Evolutionary conservation across 1,140 invertebrate species (phyloP).

Genomic region (Drosophila mauritiana): DNA sequence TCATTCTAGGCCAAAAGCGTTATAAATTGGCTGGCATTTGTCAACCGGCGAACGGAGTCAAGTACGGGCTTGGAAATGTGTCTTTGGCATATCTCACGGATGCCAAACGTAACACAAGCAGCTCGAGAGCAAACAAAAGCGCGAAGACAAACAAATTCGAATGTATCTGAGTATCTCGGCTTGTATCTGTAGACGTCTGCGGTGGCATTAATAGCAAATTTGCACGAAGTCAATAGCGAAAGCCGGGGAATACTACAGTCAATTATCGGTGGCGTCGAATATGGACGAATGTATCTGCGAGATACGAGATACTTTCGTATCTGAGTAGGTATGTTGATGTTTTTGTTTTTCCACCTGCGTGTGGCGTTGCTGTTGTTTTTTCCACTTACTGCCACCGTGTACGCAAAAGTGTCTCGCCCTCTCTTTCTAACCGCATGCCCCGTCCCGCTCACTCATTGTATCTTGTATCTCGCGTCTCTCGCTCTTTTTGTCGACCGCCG

Average conservation of each 20-base stretch:
- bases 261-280: constrained; percentile 72
- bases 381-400: constrained; percentile 58
- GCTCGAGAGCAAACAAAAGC: constrained; percentile 45
- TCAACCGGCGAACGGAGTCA: constrained; percentile 38
- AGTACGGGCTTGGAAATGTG: constrained; percentile 42
- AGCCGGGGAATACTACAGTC: constrained; percentile 47
- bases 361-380: constrained; percentile 52
- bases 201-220: constrained; percentile 78
- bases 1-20: constrained; percentile 19
- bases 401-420: constrained; percentile 57
- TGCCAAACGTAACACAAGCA: constrained; percentile 54
- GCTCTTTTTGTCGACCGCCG: constrained; percentile 36
- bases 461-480: constrained; percentile 37
- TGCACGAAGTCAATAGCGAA: constrained; percentile 73
- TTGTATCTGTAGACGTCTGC: constrained; percentile 60
- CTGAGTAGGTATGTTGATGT: constrained; percentile 20
- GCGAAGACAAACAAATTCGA: constrained; percentile 61
- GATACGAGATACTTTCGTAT: constrained; percentile 69
- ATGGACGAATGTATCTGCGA: constrained; percentile 16
- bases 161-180: constrained; percentile 51
- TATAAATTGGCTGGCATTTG: constrained; percentile 46
- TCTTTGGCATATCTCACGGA: constrained; percentile 45
- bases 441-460: constrained; percentile 30
- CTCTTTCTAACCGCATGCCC: constrained; percentile 8
- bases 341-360: constrained; percentile 60